phyloP scores from a whole-genome alignment of 2,888 invertebrate genomes.

The Ornithoptera priamus region DNA sequence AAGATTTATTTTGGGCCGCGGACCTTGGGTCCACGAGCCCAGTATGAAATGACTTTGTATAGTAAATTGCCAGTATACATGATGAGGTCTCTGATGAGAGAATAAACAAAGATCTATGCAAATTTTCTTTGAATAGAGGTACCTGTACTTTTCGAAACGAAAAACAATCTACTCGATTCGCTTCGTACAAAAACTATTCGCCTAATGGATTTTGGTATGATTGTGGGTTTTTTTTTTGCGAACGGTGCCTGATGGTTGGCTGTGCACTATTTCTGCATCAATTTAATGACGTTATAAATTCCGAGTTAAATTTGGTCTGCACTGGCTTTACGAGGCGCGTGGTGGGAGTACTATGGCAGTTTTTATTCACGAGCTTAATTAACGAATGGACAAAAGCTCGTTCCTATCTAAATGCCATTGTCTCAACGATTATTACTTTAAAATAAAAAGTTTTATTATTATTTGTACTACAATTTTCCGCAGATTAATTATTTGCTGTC shows the following conservation, averaged over 20 bases:
- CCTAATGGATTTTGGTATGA: conserved; percentile 2
- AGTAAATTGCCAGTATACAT: no score
- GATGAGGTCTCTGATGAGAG: no score
- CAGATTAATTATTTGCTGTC: neutral
- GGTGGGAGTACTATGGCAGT: conserved; percentile 13
- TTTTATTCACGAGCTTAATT: conserved; percentile 35
- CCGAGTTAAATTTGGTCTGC: conserved; percentile 60
- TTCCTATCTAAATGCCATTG: conserved; percentile 18
- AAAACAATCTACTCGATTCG: neutral
- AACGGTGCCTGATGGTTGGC: conserved; percentile 41
- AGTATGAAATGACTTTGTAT: no score
- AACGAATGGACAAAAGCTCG: conserved; percentile 33
- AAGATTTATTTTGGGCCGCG: no score
- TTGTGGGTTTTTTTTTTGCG: conserved; percentile 24
- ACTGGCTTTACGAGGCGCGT: conserved; percentile 39
- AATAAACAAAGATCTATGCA: no score
- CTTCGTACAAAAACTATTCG: conserved; percentile 4
- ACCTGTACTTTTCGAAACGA: neutral
- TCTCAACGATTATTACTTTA: neutral
- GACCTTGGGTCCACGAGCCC: no score
- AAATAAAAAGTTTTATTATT: neutral
- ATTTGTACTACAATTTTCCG: neutral
- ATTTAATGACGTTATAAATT: conserved; percentile 75
- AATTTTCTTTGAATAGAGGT: no score
- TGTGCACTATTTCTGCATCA: conserved; percentile 72